Conservation (phyloP, 2,113 vertebrate species). For the Zeus faber region DNA sequence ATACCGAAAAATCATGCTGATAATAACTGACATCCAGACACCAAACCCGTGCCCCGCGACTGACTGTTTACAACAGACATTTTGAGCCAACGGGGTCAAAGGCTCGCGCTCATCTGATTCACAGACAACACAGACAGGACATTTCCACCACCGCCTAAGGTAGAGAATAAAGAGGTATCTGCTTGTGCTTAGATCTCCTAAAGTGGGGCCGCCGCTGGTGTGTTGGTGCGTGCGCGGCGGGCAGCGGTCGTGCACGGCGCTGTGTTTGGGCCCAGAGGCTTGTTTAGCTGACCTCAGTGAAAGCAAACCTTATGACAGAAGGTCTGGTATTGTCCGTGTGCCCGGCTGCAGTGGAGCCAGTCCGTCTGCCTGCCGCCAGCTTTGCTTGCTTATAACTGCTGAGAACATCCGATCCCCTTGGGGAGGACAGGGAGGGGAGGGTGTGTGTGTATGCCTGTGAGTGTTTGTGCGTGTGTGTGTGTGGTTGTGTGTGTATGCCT, state of each 20-base stretch:
- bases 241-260: constrained; percentile 50
- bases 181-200: no score
- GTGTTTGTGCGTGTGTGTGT: constrained; percentile 10
- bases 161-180: constrained; percentile 8
- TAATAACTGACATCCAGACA: no score
- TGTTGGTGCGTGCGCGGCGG: constrained; percentile 12
- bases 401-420: constrained; percentile 84
- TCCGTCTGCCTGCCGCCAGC: constrained; percentile 80
- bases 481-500: constrained; percentile 10
- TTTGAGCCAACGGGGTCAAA: no score
- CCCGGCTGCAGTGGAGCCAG: constrained; percentile 81
- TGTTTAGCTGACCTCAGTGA: constrained; percentile 76
- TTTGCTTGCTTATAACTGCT: constrained; percentile 83
- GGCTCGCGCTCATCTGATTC: no score
- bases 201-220: constrained; percentile 22
- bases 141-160: constrained; percentile 36
- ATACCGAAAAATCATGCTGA: no score
- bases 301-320: constrained; percentile 76
- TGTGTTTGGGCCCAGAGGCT: constrained; percentile 61
- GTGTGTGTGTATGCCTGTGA: constrained; percentile 8
- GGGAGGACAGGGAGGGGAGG: constrained; percentile 64
- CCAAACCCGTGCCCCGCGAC: no score
- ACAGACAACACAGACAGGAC: no score
- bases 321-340: constrained; percentile 82
- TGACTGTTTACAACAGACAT: no score